These are phyloP conservation scores for Troides oblongomaculatus DNA, from an alignment of 2,888 invertebrate genomes.

Conservation along the genomic window DNA sequence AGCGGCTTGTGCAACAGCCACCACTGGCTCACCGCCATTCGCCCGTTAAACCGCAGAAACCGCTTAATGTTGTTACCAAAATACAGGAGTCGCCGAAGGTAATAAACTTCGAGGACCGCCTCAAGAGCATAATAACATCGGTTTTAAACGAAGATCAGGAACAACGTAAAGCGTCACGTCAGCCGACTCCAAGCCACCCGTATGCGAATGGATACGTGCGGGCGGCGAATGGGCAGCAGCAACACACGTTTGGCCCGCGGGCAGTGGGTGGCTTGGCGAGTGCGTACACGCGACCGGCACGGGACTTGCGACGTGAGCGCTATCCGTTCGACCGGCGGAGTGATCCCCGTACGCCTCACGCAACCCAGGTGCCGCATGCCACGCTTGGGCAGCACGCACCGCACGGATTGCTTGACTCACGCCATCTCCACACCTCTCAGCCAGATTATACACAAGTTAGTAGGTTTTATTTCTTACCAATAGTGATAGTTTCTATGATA, in stretches of 20 bases:
- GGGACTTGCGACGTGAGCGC: slow-evolving; percentile 57
- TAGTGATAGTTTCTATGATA: too few species aligned
- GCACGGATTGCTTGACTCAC: slow-evolving; percentile 50
- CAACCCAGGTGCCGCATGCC: slow-evolving; percentile 47
- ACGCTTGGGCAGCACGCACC: slow-evolving; percentile 38
- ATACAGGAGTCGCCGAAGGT: slow-evolving; percentile 88
- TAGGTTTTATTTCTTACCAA: background rate
- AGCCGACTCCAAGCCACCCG: slow-evolving; percentile 46
- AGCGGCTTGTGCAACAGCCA: slow-evolving; percentile 41
- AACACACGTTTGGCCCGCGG: slow-evolving; percentile 33
- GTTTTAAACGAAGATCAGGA: slow-evolving; percentile 91
- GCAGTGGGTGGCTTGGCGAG: slow-evolving; percentile 33
- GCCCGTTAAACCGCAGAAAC: slow-evolving; percentile 64
- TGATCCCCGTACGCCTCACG: slow-evolving; percentile 41
- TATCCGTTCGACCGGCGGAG: slow-evolving; percentile 61
- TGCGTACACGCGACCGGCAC: slow-evolving; percentile 39
- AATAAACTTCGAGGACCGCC: slow-evolving; percentile 93
- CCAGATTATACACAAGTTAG: slow-evolving; percentile 74
- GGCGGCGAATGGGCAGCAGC: slow-evolving; percentile 34
- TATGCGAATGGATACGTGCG: slow-evolving; percentile 60
- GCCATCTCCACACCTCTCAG: slow-evolving; percentile 47
- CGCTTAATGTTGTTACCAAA: slow-evolving; percentile 71
- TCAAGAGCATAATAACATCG: slow-evolving; percentile 92
- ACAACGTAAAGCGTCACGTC: slow-evolving; percentile 43
- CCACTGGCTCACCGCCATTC: slow-evolving; percentile 52